A percentile compares a stretch with the other conserved stretches of the same genome.
Evolutionary conservation across 2,888 invertebrate species (phyloP).

Genomic region (Cyclophora punctaria): DNA sequence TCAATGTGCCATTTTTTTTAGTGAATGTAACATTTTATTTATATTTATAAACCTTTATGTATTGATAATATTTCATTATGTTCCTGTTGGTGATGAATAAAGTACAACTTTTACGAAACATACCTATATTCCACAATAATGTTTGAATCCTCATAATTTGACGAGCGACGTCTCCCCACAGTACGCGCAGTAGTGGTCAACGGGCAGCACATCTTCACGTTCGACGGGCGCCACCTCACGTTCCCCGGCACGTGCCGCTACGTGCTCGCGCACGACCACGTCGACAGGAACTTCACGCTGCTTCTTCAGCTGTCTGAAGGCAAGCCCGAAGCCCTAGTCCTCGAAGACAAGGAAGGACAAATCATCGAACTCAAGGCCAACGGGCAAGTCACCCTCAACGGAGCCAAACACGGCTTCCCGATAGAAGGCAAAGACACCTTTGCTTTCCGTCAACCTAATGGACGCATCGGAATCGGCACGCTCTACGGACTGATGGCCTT

Average conservation of each 20-base stretch:
- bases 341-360: constrained; percentile 80
- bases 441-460: constrained; percentile 76
- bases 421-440: constrained; percentile 73
- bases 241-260: constrained; percentile 91
- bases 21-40: too few species aligned
- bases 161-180: constrained; percentile 25
- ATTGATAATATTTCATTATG: too few species aligned
- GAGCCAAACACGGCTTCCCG: constrained; percentile 81
- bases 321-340: constrained; percentile 78
- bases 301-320: constrained; percentile 82
- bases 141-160: too few species aligned
- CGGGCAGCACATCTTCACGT: constrained; percentile 90
- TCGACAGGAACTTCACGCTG: constrained; percentile 90
- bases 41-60: too few species aligned
- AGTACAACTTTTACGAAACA: too few species aligned
- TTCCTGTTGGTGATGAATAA: too few species aligned
- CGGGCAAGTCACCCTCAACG: constrained; percentile 79
- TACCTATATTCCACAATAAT: too few species aligned
- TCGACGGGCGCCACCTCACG: constrained; percentile 87
- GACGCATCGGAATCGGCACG: constrained; percentile 75
- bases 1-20: background rate
- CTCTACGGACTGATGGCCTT: constrained; percentile 77
- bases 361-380: constrained; percentile 79
- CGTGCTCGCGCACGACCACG: constrained; percentile 87
- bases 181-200: constrained; percentile 83